These are phyloP conservation scores for Schizopygopsis pylzovi DNA, from an alignment of 2,797 vertebrate genomes.

Conservation along the genomic window DNA sequence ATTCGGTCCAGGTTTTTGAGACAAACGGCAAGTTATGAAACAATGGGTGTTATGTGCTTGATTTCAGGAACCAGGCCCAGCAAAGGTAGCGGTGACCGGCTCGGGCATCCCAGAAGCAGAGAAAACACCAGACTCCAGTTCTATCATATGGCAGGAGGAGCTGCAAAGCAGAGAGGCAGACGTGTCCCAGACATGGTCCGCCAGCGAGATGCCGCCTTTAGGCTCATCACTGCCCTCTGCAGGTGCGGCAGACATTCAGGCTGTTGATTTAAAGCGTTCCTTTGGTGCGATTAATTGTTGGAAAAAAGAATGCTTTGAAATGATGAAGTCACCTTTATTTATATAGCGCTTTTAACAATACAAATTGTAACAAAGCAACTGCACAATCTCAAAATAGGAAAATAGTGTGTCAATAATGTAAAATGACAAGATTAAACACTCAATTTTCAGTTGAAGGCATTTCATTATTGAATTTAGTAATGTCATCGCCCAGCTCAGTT, in stretches of 20 bases:
- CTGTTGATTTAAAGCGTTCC: neutral
- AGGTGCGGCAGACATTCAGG: constrained; percentile 62
- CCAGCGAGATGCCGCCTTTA: constrained; percentile 70
- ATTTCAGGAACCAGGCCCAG: constrained; percentile 81
- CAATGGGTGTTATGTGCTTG: constrained; percentile 1
- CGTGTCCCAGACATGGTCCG: constrained; percentile 72
- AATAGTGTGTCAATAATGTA: too few species aligned
- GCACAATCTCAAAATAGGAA: too few species aligned
- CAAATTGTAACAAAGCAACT: too few species aligned
- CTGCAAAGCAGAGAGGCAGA: constrained; percentile 81
- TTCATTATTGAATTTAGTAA: too few species aligned
- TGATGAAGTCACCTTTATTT: neutral
- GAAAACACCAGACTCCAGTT: constrained; percentile 82
- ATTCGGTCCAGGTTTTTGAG: too few species aligned
- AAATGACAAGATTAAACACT: too few species aligned
- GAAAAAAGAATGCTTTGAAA: neutral
- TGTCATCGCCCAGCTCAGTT: too few species aligned
- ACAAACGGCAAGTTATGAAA: neutral
- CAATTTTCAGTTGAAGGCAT: too few species aligned
- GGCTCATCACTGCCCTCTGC: constrained; percentile 69
- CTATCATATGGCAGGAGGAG: constrained; percentile 86
- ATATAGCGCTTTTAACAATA: too few species aligned
- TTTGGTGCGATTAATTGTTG: neutral
- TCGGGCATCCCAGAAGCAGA: constrained; percentile 82
- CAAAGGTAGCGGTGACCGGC: constrained; percentile 82